These are phyloP conservation scores for Atethmia centrago DNA, from an alignment of 2,888 invertebrate genomes.

Conservation along the genomic window DNA sequence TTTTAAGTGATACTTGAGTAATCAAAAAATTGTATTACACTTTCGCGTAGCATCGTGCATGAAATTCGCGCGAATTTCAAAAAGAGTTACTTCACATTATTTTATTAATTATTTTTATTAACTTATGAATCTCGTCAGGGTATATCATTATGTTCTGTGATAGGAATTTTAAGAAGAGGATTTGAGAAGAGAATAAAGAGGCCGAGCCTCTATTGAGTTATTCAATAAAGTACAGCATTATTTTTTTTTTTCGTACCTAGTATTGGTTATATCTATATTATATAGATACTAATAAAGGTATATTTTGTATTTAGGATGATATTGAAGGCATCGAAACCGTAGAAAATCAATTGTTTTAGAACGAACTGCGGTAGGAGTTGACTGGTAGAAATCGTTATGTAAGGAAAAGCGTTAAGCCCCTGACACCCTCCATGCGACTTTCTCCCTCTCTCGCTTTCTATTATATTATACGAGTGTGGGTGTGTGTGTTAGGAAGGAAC, in stretches of 20 bases:
- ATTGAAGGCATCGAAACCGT: background rate
- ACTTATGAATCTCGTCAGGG: background rate
- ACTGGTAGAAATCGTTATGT: too few relatives aligned
- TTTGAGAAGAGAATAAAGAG: background rate
- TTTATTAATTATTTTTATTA: too few relatives aligned
- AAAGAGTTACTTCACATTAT: background rate
- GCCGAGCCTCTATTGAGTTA: background rate
- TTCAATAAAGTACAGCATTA: background rate
- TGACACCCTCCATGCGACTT: too few relatives aligned
- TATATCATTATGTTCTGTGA: background rate
- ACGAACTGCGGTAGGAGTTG: too few relatives aligned
- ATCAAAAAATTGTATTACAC: background rate
- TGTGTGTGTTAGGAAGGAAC: too few relatives aligned
- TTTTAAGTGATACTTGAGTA: background rate
- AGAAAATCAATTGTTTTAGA: background rate
- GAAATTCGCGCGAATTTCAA: constrained; percentile 29
- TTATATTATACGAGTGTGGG: too few relatives aligned
- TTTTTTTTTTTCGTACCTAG: background rate
- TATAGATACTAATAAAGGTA: background rate
- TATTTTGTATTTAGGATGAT: background rate
- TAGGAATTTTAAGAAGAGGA: background rate
- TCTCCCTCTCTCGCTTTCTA: too few relatives aligned
- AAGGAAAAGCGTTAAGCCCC: too few relatives aligned
- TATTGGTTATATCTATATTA: background rate
- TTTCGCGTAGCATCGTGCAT: background rate